Conservation (phyloP, 2,797 vertebrate genomes). For the Poecile montanus region DNA sequence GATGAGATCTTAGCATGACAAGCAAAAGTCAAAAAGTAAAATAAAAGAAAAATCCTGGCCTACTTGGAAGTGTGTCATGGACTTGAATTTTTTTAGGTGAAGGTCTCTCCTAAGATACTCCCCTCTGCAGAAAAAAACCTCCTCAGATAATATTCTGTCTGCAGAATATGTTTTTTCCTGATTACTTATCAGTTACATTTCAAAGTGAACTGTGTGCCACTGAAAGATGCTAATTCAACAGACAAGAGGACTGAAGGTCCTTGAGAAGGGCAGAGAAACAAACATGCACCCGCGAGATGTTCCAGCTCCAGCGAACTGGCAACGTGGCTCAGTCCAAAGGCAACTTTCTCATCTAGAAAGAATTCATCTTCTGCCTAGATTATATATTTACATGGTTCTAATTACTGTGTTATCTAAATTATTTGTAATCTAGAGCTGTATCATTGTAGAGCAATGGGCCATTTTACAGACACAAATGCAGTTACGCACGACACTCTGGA, state of each 20-base stretch:
- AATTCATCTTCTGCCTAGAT: neutral
- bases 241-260: neutral
- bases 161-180: neutral
- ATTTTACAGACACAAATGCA: neutral
- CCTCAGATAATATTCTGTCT: neutral
- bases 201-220: constrained; percentile 6
- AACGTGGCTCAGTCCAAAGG: constrained; percentile 36
- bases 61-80: neutral
- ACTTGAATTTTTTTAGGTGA: neutral
- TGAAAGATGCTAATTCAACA: constrained; percentile 31
- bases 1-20: neutral
- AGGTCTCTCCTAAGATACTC: neutral
- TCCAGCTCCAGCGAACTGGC: neutral
- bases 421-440: neutral
- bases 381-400: neutral
- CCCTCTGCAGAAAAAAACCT: neutral
- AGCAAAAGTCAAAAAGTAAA: neutral
- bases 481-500: neutral
- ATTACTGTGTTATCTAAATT: constrained; percentile 13
- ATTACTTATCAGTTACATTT: constrained; percentile 4
- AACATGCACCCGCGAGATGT: neutral
- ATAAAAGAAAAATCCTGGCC: neutral
- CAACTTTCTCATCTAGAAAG: neutral
- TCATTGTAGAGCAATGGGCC: neutral
- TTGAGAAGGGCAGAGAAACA: neutral